Percentiles rank a stretch among this genome's conserved stretches.
phyloP scores from a whole-genome alignment of 2,113 vertebrate genomes.

The Loxodonta africana region DNA sequence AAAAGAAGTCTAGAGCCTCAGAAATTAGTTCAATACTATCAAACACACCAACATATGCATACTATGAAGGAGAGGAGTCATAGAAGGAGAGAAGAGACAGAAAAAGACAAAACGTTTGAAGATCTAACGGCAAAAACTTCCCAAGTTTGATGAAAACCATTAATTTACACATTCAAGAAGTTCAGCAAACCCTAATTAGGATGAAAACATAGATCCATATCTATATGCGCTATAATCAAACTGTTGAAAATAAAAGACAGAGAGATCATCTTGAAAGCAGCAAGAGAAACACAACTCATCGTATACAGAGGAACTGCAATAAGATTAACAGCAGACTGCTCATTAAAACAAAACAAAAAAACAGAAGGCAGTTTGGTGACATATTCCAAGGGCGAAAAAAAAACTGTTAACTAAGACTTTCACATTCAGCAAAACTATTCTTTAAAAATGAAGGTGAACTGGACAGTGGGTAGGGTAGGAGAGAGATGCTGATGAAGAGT shows the following conservation, averaged over 20 bases:
- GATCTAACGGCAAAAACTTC: not conserved
- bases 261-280: conserved; percentile 24
- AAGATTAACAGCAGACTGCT: not conserved
- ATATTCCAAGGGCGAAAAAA: not conserved
- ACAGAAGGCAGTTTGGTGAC: not conserved
- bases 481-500: too few relatives aligned
- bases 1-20: not conserved
- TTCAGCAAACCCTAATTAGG: not conserved
- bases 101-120: not conserved
- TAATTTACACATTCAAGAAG: not conserved
- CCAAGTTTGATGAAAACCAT: not conserved
- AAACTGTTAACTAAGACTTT: not conserved
- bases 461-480: too few relatives aligned
- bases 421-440: not conserved
- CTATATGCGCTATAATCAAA: not conserved
- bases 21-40: not conserved
- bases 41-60: not conserved
- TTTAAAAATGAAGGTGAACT: not conserved
- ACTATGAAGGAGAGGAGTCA: not conserved
- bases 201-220: not conserved
- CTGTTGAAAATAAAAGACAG: conserved; percentile 5
- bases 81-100: not conserved
- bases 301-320: not conserved
- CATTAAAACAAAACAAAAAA: not conserved
- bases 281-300: not conserved